Evolutionary conservation across 1,140 invertebrate species (phyloP).

Genomic region (Trachelipus rathkii): DNA sequence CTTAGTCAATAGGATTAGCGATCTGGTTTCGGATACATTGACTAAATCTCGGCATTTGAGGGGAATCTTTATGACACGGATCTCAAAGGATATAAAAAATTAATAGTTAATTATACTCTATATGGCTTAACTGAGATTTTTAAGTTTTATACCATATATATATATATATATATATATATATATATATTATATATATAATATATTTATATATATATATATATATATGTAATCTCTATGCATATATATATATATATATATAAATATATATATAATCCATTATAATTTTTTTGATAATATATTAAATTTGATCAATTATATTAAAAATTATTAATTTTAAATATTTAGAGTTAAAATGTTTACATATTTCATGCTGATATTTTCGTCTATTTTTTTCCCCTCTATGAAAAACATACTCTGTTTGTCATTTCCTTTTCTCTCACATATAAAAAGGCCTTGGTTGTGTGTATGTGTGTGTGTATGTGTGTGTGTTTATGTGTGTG

Average conservation of each 20-base stretch:
- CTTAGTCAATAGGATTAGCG: slow-evolving; percentile 41
- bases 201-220: slow-evolving; percentile 17
- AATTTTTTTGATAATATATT: background rate
- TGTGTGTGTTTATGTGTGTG: no score
- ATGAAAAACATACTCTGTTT: background rate
- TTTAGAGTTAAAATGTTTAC: no score
- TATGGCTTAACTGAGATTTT: background rate
- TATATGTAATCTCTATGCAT: slow-evolving; percentile 8
- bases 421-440: background rate
- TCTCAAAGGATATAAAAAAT: slow-evolving; percentile 7
- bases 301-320: no score
- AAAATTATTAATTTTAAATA: no score
- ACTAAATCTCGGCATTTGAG: background rate
- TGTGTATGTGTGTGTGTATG: no score
- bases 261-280: slow-evolving; percentile 14
- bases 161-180: slow-evolving; percentile 18
- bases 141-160: slow-evolving; percentile 2
- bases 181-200: slow-evolving; percentile 20
- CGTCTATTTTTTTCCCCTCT: no score
- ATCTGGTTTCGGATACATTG: background rate
- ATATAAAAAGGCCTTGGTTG: no score
- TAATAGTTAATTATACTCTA: slow-evolving; percentile 1
- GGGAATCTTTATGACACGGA: background rate
- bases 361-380: no score
- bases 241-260: slow-evolving; percentile 24